phyloP scores from a whole-genome alignment of 2,797 vertebrate genomes.

The Bradypodion ventrale region DNA sequence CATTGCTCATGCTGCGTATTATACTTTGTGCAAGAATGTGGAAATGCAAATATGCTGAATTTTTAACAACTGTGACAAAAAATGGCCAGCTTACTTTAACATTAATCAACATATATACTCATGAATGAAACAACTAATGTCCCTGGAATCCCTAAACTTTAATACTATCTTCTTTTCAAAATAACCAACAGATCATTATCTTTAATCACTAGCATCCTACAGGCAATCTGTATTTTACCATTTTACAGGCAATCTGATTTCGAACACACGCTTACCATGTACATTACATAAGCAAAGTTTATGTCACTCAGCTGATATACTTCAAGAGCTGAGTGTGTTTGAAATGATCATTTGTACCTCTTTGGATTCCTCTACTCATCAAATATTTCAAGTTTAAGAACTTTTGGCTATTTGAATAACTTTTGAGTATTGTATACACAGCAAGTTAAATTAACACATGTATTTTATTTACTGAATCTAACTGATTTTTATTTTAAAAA shows the following conservation, averaged over 20 bases:
- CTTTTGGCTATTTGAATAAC: background rate
- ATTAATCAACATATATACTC: background rate
- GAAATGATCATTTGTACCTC: no score
- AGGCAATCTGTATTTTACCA: background rate
- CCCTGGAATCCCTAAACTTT: background rate
- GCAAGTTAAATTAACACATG: background rate
- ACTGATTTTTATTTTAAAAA: no score
- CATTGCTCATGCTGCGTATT: background rate
- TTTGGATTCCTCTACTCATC: no score
- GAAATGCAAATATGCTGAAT: background rate
- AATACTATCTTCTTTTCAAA: background rate
- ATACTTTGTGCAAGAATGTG: background rate
- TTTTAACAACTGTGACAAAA: background rate
- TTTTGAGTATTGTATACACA: background rate
- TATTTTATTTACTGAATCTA: background rate
- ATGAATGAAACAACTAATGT: background rate
- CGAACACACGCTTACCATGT: background rate
- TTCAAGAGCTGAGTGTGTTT: background rate
- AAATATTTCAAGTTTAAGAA: background rate
- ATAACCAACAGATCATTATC: background rate
- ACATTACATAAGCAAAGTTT: background rate
- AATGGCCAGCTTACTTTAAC: background rate
- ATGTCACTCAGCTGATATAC: background rate
- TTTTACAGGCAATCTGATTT: background rate
- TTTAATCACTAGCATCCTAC: background rate